Evolutionary conservation across 2,797 vertebrate genomes (phyloP), one percentile per base, ranked within the genome.

Genomic region (Pseudotriccus pelzelni): DNA sequence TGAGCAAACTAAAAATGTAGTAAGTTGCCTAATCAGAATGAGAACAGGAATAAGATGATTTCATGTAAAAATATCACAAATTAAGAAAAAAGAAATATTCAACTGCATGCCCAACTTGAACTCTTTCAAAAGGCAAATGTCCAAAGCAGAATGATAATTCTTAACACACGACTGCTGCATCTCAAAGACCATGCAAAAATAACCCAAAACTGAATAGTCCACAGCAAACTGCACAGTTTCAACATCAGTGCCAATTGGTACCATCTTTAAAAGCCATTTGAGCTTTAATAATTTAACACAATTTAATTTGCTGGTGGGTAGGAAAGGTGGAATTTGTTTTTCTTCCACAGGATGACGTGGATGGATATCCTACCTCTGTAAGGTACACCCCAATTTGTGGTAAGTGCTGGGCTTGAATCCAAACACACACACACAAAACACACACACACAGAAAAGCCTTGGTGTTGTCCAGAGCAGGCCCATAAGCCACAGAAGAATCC

Each of bases 271-370:
- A 83, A 75, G 41, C 44, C 69, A 73, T 30, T 4, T 55, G 19
- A 87, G 58, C 89, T 84, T 94, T n/a, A 96, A 79, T 88, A 94
- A 95, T 93, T 79, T 56, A 94, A 67, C 22, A 23, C n/a, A 72
- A 70, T 73, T 94, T 86, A 76, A 93, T 91, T 72, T 66, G 76
- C 77, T 50, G 47, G 27, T 36, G 28, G 28, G 55, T 20, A 59
- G 77, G 75, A 68, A 95, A 91, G 80, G 89, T 63, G 94, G 70
- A 80, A 41, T 82, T 87, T 39, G 73, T 47, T 41, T 80, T 50
- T 32, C 87, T 89, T 41, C 93, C 87, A 52, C 44, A 78, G 82
- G 67, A 6, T 30, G 82, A 80, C 10, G 25, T 53, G 89, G 89
- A 89, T 62, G 91, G 96, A 91, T 66, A 91, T 46, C 47, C 62